Base-by-base conservation (phyloP, 2,888 invertebrate species). In the Pseudococcus jackbeardsleyi region DNA sequence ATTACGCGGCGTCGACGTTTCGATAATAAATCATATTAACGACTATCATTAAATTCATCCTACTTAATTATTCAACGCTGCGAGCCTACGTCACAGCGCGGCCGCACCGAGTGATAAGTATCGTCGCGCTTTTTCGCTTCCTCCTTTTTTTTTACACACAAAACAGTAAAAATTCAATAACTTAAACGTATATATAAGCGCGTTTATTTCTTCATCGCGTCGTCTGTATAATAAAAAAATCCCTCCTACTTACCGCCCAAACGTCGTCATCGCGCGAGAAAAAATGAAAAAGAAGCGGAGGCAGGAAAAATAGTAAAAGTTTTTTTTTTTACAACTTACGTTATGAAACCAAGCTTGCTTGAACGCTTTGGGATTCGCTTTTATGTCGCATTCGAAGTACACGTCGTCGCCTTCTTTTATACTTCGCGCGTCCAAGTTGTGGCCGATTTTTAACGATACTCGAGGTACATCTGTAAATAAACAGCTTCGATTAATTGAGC, bases 391-490 rank as follows among this genome's bases (percentile, higher is more conserved):
- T 93, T 97, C 97, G 92, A 97, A 97, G 93, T 97, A 97, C 89
- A 97, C 96, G 92, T 97, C 97, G 91, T 96, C 97, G 86, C 97
- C 97, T 92, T 97, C 97, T 92, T 97, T 97, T 93, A 97, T 97
- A 93, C 96, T 96, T 90, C 95, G 95, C 89, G 96, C 95, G 90
- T 95, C 95, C 90, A 97, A 93, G 89, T 96, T 96, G 91, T 96
- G 96, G 91, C 97, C 97, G 90, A 97, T 93, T 89, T 95, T 93
- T 90, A 97, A 92, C 88, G 95, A 94, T 89, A 97, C 96, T 91
- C 96, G 95, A 82, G 97, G 97, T n/a, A 96, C 95, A 93, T 96
- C 97, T 97, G 93, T 39, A 92, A 93, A 91, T 91, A 91, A 91
- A 77, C 79, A 42, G 68, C 68, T 72, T 42, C 79, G 79, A 79